Evolutionary conservation across 2,888 invertebrate genomes (phyloP).

Genomic region (Cactoblastis cactorum): DNA sequence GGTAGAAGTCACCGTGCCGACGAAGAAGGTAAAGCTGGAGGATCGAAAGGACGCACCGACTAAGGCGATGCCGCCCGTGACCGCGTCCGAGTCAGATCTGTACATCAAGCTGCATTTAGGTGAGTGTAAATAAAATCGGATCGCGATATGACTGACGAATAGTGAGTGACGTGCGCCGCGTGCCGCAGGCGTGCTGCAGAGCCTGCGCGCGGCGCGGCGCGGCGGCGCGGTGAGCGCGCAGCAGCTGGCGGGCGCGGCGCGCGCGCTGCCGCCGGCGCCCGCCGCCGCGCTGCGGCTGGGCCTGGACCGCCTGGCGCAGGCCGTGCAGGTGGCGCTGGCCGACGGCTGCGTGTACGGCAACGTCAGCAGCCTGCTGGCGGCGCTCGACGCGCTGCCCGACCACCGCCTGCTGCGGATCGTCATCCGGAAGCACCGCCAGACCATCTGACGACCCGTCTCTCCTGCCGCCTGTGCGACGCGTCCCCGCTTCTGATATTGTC

Average conservation of each 20-base stretch:
- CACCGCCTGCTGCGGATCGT: constrained; percentile 83
- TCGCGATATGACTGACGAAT: no score
- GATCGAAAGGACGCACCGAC: constrained; percentile 40
- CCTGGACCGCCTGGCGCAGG: constrained; percentile 90
- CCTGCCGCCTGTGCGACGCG: no score
- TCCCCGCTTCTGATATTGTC: no score
- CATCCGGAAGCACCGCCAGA: constrained; percentile 79
- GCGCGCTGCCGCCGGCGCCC: constrained; percentile 80
- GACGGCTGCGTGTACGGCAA: constrained; percentile 90
- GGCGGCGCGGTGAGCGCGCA: constrained; percentile 79
- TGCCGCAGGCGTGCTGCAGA: constrained; percentile 77
- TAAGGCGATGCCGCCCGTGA: constrained; percentile 35
- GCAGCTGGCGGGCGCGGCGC: constrained; percentile 76
- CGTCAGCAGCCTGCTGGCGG: constrained; percentile 82
- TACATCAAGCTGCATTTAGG: constrained; percentile 83
- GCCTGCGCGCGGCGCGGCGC: constrained; percentile 78
- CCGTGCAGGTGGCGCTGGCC: constrained; percentile 88
- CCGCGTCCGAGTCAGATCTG: constrained; percentile 54
- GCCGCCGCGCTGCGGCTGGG: constrained; percentile 65
- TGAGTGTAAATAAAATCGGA: neutral
- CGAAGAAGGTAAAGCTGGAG: constrained; percentile 67
- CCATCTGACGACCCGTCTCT: constrained; percentile 54
- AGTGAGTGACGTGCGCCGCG: no score
- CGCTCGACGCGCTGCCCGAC: constrained; percentile 81
- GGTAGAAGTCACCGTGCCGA: constrained; percentile 48